Conservation (phyloP, 37 sponge, comb jelly and placozoan genomes). For the Eunapius fragilis region DNA sequence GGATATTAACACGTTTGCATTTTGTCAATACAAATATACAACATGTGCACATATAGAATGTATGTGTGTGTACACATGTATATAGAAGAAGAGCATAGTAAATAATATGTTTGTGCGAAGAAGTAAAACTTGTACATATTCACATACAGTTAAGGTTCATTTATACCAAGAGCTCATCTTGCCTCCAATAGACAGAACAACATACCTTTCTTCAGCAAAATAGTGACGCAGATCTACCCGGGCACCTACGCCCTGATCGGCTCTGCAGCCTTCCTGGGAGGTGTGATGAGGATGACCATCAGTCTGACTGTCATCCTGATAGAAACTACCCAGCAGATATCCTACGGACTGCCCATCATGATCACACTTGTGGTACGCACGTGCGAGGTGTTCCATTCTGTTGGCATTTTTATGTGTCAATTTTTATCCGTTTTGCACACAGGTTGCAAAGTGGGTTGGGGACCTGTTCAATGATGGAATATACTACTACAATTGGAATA, state of each 20-base stretch:
- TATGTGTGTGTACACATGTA: neutral
- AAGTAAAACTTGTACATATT: too few relatives aligned
- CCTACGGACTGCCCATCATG: constrained; percentile 96
- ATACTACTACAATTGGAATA: constrained; percentile 90
- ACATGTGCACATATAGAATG: too few relatives aligned
- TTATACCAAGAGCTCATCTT: too few relatives aligned
- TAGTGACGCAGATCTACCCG: constrained; percentile 56
- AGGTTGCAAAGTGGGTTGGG: constrained; percentile 98
- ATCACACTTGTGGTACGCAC: constrained; percentile 81
- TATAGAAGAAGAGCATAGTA: too few relatives aligned
- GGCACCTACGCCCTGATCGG: constrained; percentile 96
- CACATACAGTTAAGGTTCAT: too few relatives aligned
- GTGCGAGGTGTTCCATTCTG: neutral
- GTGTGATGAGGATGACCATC: constrained; percentile 98
- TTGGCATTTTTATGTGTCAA: too few relatives aligned
- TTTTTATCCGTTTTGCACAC: neutral
- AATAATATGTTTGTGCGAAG: too few relatives aligned
- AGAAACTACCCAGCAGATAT: constrained; percentile 93
- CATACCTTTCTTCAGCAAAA: neutral
- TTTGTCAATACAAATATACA: too few relatives aligned
- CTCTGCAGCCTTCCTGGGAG: constrained; percentile 93
- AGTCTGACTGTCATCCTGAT: constrained; percentile 97
- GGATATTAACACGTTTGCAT: too few relatives aligned
- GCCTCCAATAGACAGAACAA: neutral
- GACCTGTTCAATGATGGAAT: constrained; percentile 92